A percentile compares a stretch with the other conserved stretches of the same genome.
Evolutionary conservation across 2,888 invertebrate species (phyloP).

Genomic region (Platycheirus rosarum): DNA sequence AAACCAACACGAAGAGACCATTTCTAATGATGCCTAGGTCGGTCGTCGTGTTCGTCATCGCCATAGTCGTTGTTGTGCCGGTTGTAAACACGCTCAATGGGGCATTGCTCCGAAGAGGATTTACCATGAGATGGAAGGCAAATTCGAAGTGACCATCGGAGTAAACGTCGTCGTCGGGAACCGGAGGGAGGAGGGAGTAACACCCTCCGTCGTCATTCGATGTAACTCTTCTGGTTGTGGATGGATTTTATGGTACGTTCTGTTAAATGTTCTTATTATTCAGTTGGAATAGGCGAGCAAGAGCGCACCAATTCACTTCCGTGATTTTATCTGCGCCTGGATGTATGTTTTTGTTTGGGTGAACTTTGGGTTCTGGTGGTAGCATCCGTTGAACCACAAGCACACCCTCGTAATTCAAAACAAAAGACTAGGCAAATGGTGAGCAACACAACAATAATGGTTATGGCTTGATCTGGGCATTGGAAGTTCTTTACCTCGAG

Average conservation of each 20-base stretch:
- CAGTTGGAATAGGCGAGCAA: slow-evolving; percentile 53
- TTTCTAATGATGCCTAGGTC: slow-evolving; percentile 73
- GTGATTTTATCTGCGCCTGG: slow-evolving; percentile 66
- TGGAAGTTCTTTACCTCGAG: not conserved
- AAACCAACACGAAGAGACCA: slow-evolving; percentile 59
- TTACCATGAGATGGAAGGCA: slow-evolving; percentile 40
- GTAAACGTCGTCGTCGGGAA: slow-evolving; percentile 72
- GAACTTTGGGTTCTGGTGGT: slow-evolving; percentile 31
- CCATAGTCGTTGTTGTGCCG: slow-evolving; percentile 7
- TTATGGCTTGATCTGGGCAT: slow-evolving; percentile 45
- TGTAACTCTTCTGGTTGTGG: slow-evolving; percentile 23
- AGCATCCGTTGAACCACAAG: slow-evolving; percentile 56
- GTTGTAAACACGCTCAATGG: slow-evolving; percentile 55
- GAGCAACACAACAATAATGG: slow-evolving; percentile 59
- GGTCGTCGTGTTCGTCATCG: slow-evolving; percentile 39
- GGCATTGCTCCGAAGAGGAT: slow-evolving; percentile 59
- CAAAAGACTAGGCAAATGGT: slow-evolving; percentile 37
- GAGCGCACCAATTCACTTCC: slow-evolving; percentile 64
- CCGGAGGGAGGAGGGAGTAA: slow-evolving; percentile 16
- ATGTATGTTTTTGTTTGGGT: not conserved
- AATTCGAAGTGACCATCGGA: slow-evolving; percentile 69
- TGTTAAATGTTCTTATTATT: slow-evolving; percentile 73
- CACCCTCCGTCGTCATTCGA: slow-evolving; percentile 20
- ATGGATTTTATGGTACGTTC: slow-evolving; percentile 66
- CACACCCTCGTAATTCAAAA: slow-evolving; percentile 69